Percentiles rank a stretch among this genome's conserved stretches.
These are phyloP conservation scores for Muscicapa comitata DNA, from an alignment of 2,797 vertebrate genomes.

Conservation along the genomic window DNA sequence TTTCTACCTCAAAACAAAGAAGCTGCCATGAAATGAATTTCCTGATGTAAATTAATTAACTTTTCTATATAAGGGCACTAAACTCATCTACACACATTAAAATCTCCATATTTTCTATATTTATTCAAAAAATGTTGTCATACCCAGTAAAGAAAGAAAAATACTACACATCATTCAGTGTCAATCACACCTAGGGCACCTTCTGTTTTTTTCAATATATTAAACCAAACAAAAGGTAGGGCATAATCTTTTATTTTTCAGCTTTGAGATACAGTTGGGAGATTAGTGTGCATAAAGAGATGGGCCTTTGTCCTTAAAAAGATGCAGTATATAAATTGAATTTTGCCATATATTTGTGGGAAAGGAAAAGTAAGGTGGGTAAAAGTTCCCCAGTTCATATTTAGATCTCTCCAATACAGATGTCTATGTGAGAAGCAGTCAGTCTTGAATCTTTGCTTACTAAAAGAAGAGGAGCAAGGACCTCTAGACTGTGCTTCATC, in stretches of 20 bases:
- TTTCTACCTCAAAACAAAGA: constrained; percentile 33
- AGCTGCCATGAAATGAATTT: constrained; percentile 41
- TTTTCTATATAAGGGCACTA: constrained; percentile 18
- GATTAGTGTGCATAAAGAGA: neutral
- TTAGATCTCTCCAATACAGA: neutral
- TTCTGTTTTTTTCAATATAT: neutral
- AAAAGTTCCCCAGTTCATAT: neutral
- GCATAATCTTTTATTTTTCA: neutral
- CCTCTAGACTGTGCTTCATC: neutral
- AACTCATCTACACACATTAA: neutral
- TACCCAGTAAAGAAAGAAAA: constrained; percentile 3
- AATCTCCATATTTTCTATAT: constrained; percentile 31
- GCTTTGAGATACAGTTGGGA: neutral
- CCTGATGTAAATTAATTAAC: neutral
- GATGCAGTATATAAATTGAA: neutral
- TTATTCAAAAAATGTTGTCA: constrained; percentile 5
- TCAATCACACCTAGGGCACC: neutral
- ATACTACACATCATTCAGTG: neutral
- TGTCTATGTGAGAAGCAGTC: neutral
- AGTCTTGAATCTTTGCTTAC: neutral
- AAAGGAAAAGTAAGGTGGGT: neutral
- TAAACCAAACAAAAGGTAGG: neutral
- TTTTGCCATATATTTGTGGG: neutral
- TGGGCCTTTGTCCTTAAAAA: neutral
- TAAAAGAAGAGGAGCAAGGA: neutral